Base-by-base conservation (phyloP, 2,113 vertebrate species). In the Serilophus lunatus region DNA sequence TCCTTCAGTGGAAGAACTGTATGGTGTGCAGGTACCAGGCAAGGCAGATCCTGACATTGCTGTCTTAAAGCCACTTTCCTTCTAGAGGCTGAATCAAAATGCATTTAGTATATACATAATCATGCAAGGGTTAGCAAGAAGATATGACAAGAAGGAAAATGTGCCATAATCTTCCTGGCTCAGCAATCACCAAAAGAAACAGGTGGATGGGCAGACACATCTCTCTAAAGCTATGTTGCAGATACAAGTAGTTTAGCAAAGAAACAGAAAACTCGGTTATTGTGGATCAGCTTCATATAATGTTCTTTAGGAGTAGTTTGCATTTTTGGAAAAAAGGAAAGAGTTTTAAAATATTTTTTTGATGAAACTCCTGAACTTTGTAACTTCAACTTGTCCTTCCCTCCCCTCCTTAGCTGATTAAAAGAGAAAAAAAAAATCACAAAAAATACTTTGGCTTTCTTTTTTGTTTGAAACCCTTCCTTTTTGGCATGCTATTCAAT, bases 1-100 rank as follows among this genome's bases (percentile, higher is more conserved):
- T 66, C 24, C n/a, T 77, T 40, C 59, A 12, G 1, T 0, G 0
- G 1, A 2, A 64, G 50, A 35, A 22, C 49, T 9, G 2, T 8
- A 5, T 4, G 7, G 23, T 1, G 0, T 4, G 4, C 6, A 54
- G 1, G 2, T 44, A 40, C 31, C 38, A 38, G 66, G 38, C 3
- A 2, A 22, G 28, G 31, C 53, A 86, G 57, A 60, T 42, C 47
- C 61, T 56, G 65, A 54, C 56, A 51, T 2, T 28, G 8, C 5
- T 2, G 1, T 36, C 56, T 56, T 59, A 47, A 54, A 75, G 35
- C 12, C 50, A 33, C 12, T 15, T 26, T 86, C 51, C 35, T 78
- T 64, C 83, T 31, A 20, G 6, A 70, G 6, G 31, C 13, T 18
- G 24, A 36, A 42, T 44, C 38, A 50, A 85, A 93, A 82, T 35